Base-by-base conservation (phyloP, 2,113 vertebrate genomes). In the Chaenogobius annularis region DNA sequence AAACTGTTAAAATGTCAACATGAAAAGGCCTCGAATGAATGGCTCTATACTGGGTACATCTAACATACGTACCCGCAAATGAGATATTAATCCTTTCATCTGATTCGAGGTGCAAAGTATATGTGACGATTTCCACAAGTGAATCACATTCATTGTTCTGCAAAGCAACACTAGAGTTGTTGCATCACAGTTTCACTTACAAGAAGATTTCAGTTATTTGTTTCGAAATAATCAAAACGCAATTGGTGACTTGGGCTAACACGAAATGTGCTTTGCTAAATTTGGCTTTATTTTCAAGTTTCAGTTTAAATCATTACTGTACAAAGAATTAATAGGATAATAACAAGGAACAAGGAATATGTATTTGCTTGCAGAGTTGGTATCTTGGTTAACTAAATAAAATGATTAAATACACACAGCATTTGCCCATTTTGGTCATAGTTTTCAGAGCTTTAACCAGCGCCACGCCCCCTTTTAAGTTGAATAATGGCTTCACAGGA, bases 171-270 rank as follows among this genome's bases (percentile, higher is more conserved):
- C 50, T n/a, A 3, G 50, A 54, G 19, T 54, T 54, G 50, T 54
- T 54, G 50, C n/a, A 20, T 54, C 50, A 54, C 50, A 54, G 50
- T 54, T n/a, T 54, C 50, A 54, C 50, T 54, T 54, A 54, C 19
- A 54, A 54, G 19, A 54, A 54, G 50, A 54, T 54, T 54, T 54
- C 50, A 54, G n/a, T 20, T 20, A 19, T 52, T 52, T 52, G 50
- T 52, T 52, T 6, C n/a, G 26, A 31, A 54, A 54, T 20, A 2
- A 20, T 54, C n/a, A 15, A n/a, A n/a, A n/a, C n/a, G n/a, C 17
- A 52, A 20, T 3, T 54, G 19, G 50, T 7, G 17, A 54, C 50
- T 31, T 31, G 26, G 26, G 26, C 26, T 31, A 9, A 54, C 50
- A 54, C 50, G 1, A n/a, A 54, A 54, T 54, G 19, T 54, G 9